A percentile compares a stretch with the other conserved stretches of the same genome.
Evolutionary conservation across 2,113 vertebrate species (phyloP).

Genomic region (Coptodon bakossiorum): DNA sequence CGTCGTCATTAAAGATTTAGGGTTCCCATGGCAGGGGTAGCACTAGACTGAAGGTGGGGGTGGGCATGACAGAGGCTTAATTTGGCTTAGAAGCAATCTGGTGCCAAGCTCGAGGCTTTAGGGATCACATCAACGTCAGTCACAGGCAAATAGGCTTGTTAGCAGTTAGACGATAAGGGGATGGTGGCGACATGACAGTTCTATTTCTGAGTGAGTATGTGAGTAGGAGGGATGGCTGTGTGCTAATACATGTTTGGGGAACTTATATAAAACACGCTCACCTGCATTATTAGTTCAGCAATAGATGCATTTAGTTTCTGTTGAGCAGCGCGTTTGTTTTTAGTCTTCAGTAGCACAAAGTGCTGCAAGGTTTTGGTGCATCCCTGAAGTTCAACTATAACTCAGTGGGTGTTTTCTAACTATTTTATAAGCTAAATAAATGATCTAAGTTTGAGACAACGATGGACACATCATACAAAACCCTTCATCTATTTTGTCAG

Average conservation of each 20-base stretch:
- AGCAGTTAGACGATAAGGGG: constrained; percentile 62
- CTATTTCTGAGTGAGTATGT: constrained; percentile 52
- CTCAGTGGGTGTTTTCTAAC: not conserved
- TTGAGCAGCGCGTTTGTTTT: not conserved
- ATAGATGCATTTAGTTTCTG: not conserved
- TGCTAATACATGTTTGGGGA: constrained; percentile 4
- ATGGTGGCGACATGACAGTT: constrained; percentile 55
- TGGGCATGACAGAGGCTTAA: constrained; percentile 71
- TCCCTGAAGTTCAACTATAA: not conserved
- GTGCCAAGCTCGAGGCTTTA: constrained; percentile 68
- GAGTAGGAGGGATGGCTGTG: constrained; percentile 28
- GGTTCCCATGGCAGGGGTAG: constrained; percentile 70
- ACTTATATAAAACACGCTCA: constrained; percentile 19
- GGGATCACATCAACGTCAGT: constrained; percentile 71
- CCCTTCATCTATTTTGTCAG: not conserved
- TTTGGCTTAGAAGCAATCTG: constrained; percentile 68
- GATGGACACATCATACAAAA: not conserved
- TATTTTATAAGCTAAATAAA: not conserved
- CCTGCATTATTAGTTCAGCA: constrained; percentile 9
- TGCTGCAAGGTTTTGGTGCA: not conserved
- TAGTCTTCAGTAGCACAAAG: not conserved
- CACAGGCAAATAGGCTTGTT: constrained; percentile 70
- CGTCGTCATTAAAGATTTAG: constrained; percentile 76
- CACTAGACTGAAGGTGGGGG: constrained; percentile 54
- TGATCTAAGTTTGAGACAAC: not conserved